These are phyloP conservation scores for Myotis daubentonii DNA, from an alignment of 2,797 vertebrate genomes.

Conservation along the genomic window DNA sequence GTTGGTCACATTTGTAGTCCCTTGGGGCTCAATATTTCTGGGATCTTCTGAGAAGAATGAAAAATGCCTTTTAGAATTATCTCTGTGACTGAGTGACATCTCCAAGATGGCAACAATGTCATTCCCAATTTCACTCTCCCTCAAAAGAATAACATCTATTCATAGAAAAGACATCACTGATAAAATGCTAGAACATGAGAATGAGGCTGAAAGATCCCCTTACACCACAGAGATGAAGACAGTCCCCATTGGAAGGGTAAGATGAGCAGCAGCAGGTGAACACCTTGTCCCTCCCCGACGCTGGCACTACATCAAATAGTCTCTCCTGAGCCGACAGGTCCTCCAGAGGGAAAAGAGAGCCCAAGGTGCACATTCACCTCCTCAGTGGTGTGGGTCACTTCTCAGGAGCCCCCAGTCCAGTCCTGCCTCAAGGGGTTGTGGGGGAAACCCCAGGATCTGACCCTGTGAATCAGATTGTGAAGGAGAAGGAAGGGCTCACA, in stretches of 20 bases:
- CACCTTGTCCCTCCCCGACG: background rate
- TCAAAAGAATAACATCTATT: background rate
- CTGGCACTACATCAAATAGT: too few relatives aligned
- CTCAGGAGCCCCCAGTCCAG: too few relatives aligned
- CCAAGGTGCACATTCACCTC: background rate
- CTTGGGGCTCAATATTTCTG: background rate
- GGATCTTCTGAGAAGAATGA: background rate
- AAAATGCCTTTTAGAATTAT: background rate
- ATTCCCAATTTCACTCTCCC: background rate
- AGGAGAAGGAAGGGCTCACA: too few relatives aligned
- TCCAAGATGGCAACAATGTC: background rate
- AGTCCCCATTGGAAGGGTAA: background rate
- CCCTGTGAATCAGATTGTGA: too few relatives aligned
- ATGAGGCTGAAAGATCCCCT: background rate
- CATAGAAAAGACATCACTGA: background rate
- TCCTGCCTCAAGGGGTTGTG: too few relatives aligned
- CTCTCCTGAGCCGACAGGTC: background rate
- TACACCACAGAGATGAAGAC: background rate
- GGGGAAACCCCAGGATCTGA: too few relatives aligned
- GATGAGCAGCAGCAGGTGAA: background rate
- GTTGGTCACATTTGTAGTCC: background rate
- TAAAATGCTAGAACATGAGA: background rate
- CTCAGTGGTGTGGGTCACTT: too few relatives aligned
- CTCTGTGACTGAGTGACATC: background rate
- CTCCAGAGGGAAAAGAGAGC: background rate